Evolutionary conservation across 2,113 vertebrate genomes (phyloP).

Genomic region (Otis tarda): DNA sequence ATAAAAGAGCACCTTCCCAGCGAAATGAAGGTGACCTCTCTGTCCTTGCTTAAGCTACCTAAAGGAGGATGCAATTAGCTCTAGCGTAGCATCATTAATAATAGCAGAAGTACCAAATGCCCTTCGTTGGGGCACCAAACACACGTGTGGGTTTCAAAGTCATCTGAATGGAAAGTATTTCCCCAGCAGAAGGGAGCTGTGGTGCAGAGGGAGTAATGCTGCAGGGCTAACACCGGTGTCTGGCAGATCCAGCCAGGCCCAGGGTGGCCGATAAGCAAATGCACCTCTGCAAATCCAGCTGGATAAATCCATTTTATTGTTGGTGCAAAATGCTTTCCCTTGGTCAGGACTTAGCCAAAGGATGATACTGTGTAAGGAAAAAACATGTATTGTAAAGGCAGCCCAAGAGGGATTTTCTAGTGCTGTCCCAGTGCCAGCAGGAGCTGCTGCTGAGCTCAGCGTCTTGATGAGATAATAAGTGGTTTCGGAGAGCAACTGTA

Average conservation of each 20-base stretch:
- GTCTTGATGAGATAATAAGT: neutral
- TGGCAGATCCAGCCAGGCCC: neutral
- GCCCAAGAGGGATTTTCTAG: neutral
- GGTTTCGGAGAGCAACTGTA: neutral
- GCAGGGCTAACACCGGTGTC: fast-evolving
- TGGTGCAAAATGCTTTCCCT: neutral
- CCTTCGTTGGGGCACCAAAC: too few species aligned
- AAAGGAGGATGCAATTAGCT: neutral
- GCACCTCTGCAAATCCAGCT: neutral
- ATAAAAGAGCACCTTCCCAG: neutral
- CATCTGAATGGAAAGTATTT: neutral
- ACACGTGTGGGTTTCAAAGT: neutral
- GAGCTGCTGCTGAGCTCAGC: neutral
- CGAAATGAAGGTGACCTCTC: neutral
- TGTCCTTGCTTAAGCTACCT: neutral
- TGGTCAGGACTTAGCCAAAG: neutral
- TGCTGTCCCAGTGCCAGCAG: neutral
- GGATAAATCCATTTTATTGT: neutral
- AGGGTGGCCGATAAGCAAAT: neutral
- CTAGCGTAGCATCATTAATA: neutral
- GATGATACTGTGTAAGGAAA: neutral
- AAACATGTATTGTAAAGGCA: neutral
- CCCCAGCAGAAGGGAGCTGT: neutral
- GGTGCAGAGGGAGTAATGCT: too few species aligned
- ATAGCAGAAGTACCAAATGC: neutral